These are phyloP conservation scores for Sycobia sp. DNA, from an alignment of 1,140 invertebrate genomes.

Conservation along the genomic window DNA sequence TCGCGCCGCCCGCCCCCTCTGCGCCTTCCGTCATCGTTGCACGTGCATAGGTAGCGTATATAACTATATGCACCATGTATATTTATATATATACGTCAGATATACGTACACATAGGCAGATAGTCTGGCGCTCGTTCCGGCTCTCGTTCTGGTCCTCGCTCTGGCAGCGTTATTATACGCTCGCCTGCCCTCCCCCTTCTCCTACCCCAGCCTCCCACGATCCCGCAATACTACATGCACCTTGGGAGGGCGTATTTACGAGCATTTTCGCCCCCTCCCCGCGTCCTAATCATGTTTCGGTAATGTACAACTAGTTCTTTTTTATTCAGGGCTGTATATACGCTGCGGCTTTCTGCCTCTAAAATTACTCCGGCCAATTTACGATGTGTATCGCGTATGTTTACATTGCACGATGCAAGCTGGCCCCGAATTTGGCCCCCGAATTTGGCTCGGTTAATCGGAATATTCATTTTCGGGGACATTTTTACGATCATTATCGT, in stretches of 20 bases:
- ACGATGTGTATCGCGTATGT: too few relatives aligned
- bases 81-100: too few relatives aligned
- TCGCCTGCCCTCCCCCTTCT: neutral
- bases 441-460: too few relatives aligned
- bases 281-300: constrained; percentile 25
- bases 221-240: constrained; percentile 11
- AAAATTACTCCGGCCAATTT: constrained; percentile 5
- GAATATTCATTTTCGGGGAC: constrained; percentile 26
- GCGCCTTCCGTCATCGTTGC: constrained; percentile 9
- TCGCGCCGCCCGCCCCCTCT: neutral
- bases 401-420: too few relatives aligned
- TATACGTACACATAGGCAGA: too few relatives aligned
- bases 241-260: constrained; percentile 30
- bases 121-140: too few relatives aligned
- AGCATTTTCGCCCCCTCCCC: neutral
- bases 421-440: too few relatives aligned
- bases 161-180: constrained; percentile 15
- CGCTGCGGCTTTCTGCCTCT: neutral
- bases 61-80: too few relatives aligned
- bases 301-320: constrained; percentile 18
- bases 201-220: neutral
- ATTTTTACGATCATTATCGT: constrained; percentile 31
- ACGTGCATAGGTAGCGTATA: neutral
- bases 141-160: too few relatives aligned
- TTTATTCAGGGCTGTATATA: neutral